Conservation (phyloP, 2,888 invertebrate genomes). For the Philaethria dido region DNA sequence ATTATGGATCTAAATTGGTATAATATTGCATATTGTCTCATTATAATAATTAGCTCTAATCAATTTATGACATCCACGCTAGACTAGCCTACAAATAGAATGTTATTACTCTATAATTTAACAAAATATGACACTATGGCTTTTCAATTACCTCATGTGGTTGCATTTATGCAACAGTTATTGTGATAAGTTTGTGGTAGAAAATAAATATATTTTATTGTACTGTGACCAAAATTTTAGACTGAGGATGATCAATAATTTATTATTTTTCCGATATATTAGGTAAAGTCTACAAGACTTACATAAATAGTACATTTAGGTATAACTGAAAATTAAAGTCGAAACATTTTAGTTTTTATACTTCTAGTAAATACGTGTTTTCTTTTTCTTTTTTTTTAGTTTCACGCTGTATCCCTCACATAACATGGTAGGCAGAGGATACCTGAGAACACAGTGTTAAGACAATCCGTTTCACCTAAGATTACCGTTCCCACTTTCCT, state of each 20-base stretch:
- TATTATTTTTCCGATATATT: too few relatives aligned
- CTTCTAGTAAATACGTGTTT: too few relatives aligned
- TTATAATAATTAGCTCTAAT: neutral
- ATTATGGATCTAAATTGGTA: neutral
- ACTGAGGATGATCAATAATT: neutral
- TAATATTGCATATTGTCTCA: neutral
- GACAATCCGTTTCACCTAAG: too few relatives aligned
- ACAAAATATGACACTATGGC: neutral
- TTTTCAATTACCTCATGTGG: slow-evolving; percentile 27
- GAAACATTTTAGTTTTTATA: too few relatives aligned
- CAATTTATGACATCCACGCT: neutral
- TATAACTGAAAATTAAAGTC: too few relatives aligned
- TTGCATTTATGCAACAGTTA: slow-evolving; percentile 13
- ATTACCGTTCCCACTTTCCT: too few relatives aligned
- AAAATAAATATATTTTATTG: neutral
- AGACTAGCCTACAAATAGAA: neutral
- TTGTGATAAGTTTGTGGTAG: slow-evolving; percentile 11
- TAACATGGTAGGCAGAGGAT: too few relatives aligned
- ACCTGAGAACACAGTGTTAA: too few relatives aligned
- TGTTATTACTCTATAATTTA: slow-evolving; percentile 2
- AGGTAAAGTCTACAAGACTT: too few relatives aligned
- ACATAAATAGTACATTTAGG: too few relatives aligned
- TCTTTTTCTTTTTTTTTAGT: too few relatives aligned
- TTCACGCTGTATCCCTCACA: too few relatives aligned
- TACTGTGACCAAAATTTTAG: neutral